Evolutionary conservation across 1,140 invertebrate genomes (phyloP).

Genomic region (Fopius arisanus): DNA sequence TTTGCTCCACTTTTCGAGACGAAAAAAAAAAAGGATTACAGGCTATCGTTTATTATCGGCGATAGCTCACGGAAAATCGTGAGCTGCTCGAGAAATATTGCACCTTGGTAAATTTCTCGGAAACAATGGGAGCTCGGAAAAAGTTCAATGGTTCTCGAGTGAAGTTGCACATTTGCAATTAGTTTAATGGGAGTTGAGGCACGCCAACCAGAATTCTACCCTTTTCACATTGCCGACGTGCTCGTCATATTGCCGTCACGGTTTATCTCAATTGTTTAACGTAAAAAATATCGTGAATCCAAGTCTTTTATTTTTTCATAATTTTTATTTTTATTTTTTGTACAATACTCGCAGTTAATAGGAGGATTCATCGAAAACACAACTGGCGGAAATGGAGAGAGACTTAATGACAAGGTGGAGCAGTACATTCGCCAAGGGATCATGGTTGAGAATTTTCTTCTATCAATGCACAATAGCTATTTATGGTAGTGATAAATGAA

Average conservation of each 20-base stretch:
- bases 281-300: neutral
- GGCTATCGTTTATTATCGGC: neutral
- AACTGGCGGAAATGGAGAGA: too few species aligned
- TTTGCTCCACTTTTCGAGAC: neutral
- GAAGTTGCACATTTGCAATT: constrained; percentile 11
- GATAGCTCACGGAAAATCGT: neutral
- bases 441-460: too few species aligned
- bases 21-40: neutral
- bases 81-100: neutral
- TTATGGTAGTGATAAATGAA: too few species aligned
- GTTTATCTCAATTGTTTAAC: neutral
- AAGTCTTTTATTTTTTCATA: neutral
- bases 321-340: too few species aligned
- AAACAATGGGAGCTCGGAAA: neutral
- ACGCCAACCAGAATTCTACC: neutral
- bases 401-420: too few species aligned
- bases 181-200: constrained; percentile 8
- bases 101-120: neutral
- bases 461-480: too few species aligned
- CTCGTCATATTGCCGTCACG: constrained; percentile 6
- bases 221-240: constrained; percentile 6
- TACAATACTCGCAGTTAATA: too few species aligned
- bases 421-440: too few species aligned
- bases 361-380: too few species aligned
- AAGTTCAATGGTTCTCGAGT: neutral